Percentiles rank a stretch among this genome's conserved stretches.
These are phyloP conservation scores for Porites divaricata DNA, from an alignment of 92 coral and sea anemone genomes.

Conservation along the genomic window DNA sequence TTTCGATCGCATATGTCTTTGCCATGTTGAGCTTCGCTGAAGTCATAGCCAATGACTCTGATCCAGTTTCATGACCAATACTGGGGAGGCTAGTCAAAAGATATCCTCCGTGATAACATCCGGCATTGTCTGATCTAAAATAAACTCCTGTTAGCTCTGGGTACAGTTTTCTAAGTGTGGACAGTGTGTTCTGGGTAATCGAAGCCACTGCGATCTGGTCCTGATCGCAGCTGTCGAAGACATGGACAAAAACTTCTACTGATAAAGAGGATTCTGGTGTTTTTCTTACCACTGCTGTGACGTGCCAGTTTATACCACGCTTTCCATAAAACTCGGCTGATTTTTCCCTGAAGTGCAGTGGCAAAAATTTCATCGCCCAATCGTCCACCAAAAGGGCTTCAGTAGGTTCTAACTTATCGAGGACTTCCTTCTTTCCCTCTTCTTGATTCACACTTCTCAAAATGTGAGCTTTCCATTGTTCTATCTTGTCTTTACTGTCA, in stretches of 20 bases:
- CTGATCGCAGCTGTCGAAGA: constrained; percentile 34
- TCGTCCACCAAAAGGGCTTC: too few species aligned
- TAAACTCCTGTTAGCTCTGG: constrained; percentile 29
- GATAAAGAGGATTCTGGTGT: not conserved
- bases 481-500: too few species aligned
- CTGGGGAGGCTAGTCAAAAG: constrained; percentile 38
- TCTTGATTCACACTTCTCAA: too few species aligned
- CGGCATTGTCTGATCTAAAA: constrained; percentile 26
- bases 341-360: constrained; percentile 12
- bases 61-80: constrained; percentile 28
- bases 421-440: too few species aligned
- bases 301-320: constrained; percentile 33
- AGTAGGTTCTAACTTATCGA: too few species aligned
- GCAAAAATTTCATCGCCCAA: constrained; percentile 6
- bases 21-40: constrained; percentile 38
- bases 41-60: constrained; percentile 35
- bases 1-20: constrained; percentile 42
- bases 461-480: too few species aligned
- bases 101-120: constrained; percentile 31
- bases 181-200: constrained; percentile 21
- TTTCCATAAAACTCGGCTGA: constrained; percentile 27
- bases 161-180: constrained; percentile 20
- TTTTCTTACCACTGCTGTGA: constrained; percentile 23
- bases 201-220: constrained; percentile 29
- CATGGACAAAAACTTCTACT: constrained; percentile 29